phyloP scores from a whole-genome alignment of 2,888 invertebrate genomes.

The Noctuana brunneofusca region DNA sequence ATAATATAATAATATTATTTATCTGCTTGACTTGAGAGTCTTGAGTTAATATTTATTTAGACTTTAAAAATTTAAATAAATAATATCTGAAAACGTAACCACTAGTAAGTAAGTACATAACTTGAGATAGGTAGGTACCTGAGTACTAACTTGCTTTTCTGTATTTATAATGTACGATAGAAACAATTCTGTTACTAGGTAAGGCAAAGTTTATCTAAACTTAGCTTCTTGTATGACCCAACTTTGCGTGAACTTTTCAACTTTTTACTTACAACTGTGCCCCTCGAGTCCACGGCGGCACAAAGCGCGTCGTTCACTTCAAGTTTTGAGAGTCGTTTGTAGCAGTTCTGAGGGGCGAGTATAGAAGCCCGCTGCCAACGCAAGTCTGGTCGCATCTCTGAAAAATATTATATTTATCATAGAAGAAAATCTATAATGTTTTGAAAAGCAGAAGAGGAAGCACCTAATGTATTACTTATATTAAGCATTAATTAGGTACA shows the following conservation, averaged over 20 bases:
- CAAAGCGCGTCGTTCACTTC: conserved; percentile 59
- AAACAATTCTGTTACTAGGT: conserved; percentile 15
- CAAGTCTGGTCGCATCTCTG: conserved; percentile 50
- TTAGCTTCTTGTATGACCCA: conserved; percentile 21
- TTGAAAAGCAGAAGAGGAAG: neutral
- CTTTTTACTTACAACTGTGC: conserved; percentile 58
- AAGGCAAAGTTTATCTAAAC: conserved; percentile 26
- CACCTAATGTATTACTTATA: too few relatives aligned
- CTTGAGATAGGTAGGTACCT: too few relatives aligned
- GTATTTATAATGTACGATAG: neutral
- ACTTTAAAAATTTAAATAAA: too few relatives aligned
- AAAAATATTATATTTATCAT: conserved; percentile 20
- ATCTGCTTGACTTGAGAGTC: too few relatives aligned
- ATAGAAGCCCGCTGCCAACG: conserved; percentile 64
- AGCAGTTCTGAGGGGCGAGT: conserved; percentile 52
- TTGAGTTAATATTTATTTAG: too few relatives aligned
- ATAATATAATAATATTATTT: too few relatives aligned
- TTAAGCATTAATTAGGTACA: neutral
- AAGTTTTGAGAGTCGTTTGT: conserved; percentile 47
- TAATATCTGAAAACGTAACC: too few relatives aligned
- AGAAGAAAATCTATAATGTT: neutral
- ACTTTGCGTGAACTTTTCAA: conserved; percentile 16
- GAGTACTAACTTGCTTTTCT: neutral
- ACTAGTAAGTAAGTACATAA: too few relatives aligned
- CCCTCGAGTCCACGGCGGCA: conserved; percentile 51